Evolutionary conservation across 2,797 vertebrate species (phyloP), one percentile per base, ranked within the genome.

Genomic region (Micrastur ruficollis): DNA sequence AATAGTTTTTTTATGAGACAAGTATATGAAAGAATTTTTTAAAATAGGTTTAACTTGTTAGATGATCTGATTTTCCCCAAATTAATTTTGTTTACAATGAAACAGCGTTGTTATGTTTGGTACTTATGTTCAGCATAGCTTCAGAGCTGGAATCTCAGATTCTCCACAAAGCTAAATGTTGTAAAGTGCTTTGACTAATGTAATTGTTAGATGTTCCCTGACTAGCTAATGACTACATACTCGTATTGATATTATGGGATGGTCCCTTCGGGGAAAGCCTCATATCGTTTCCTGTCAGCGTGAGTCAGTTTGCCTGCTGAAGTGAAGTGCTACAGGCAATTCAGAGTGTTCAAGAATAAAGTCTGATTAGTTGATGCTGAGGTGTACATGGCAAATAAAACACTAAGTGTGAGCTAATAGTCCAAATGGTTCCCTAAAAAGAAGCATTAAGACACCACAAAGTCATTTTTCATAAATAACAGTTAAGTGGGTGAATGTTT

Each of bases 121-220:
- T 93, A 44, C 34, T 78, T 62, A 47, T 5, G 9, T 38, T 91
- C 34, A 66, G 25, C 22, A 55, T 36, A 88, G 11, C 70, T 90
- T 74, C 46, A 46, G 65, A 93, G 16, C 22, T 78, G 70, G n/a
- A 84, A 81, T 89, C 73, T 93, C 87, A 88, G 18, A 27, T 95
- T 88, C 53, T 67, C n/a, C 58, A 89, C 76, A 81, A 81, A 95
- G 88, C 47, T 72, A 86, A 91, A 78, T 95, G 85, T 93, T 94
- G 50, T 75, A 96, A 96, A 93, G 73, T 94, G 89, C 93, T 96
- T 97, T 96, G 95, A 93, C 95, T 97, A 95, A 95, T 72, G 89
- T 94, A 95, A 95, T 84, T 91, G 79, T 95, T 96, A 91, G 87
- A 95, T 96, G 53, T 95, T 96, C 94, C 82, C 90, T 94, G 93